Evolutionary conservation across 2,888 invertebrate species (phyloP).

Genomic region (Conus canariensis): DNA sequence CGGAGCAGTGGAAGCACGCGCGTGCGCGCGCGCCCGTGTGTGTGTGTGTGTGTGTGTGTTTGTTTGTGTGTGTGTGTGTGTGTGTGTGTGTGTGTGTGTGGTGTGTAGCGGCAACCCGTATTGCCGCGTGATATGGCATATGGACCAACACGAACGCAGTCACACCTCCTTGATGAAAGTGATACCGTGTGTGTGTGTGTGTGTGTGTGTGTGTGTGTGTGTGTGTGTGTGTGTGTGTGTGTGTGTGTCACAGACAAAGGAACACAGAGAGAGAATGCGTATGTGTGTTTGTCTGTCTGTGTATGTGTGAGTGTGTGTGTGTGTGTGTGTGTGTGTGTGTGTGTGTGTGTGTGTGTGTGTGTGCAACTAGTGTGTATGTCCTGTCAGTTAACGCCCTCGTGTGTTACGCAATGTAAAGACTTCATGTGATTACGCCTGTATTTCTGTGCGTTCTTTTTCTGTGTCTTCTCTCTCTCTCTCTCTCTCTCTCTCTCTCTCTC

Average conservation of each 20-base stretch:
- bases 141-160: too few species aligned
- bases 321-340: neutral
- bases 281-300: neutral
- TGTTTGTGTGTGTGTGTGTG: neutral
- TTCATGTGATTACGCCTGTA: too few species aligned
- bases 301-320: neutral
- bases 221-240: conserved; percentile 12
- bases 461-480: too few species aligned
- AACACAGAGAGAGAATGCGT: neutral
- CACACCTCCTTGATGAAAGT: too few species aligned
- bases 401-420: too few species aligned
- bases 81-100: neutral
- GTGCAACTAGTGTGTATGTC: too few species aligned
- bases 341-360: too few species aligned
- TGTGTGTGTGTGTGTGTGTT: neutral
- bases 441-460: too few species aligned
- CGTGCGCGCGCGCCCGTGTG: neutral
- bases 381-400: too few species aligned
- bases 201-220: neutral
- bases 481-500: too few species aligned
- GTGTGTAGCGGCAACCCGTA: too few species aligned
- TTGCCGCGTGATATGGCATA: too few species aligned
- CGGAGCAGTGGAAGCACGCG: neutral
- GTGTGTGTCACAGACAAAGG: neutral
- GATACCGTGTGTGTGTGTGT: neutral